Conservation (phyloP, 1,140 invertebrate species). For the Aleiodes sp. region DNA sequence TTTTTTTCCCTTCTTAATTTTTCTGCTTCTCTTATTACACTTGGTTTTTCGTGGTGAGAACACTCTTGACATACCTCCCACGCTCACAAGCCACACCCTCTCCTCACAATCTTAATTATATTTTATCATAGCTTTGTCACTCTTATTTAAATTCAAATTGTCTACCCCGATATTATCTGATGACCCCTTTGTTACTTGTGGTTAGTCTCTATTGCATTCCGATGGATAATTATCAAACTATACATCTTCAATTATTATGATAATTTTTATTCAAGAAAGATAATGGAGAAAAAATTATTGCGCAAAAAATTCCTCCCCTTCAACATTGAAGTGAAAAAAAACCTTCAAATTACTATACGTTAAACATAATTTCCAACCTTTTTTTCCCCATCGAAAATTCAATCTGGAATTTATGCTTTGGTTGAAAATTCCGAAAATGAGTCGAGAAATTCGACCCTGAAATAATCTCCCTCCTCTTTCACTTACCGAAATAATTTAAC, state of each 20-base stretch:
- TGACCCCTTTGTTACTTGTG: slow-evolving; percentile 29
- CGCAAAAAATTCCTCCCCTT: too few species aligned
- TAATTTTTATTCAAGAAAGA: background rate
- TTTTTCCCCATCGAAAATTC: background rate
- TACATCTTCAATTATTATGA: slow-evolving; percentile 3
- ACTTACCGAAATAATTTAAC: background rate
- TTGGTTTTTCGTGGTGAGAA: background rate
- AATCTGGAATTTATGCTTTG: background rate
- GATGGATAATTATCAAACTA: slow-evolving; percentile 4
- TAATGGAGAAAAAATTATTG: background rate
- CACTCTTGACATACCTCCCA: slow-evolving; percentile 35
- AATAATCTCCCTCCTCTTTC: too few species aligned
- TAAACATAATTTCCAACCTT: background rate
- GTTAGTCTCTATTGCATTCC: slow-evolving; percentile 1
- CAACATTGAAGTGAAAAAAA: too few species aligned
- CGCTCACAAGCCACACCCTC: slow-evolving; percentile 31
- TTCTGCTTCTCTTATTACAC: slow-evolving; percentile 20
- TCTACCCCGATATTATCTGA: slow-evolving; percentile 40
- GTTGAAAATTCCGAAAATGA: background rate
- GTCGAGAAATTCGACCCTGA: background rate
- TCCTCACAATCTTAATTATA: slow-evolving; percentile 51
- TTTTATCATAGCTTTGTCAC: slow-evolving; percentile 54
- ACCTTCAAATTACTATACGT: too few species aligned
- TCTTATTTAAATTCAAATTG: slow-evolving; percentile 53
- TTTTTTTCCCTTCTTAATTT: slow-evolving; percentile 26